phyloP scores from a whole-genome alignment of 2,888 invertebrate genomes.

The Pseudoips prasinana region DNA sequence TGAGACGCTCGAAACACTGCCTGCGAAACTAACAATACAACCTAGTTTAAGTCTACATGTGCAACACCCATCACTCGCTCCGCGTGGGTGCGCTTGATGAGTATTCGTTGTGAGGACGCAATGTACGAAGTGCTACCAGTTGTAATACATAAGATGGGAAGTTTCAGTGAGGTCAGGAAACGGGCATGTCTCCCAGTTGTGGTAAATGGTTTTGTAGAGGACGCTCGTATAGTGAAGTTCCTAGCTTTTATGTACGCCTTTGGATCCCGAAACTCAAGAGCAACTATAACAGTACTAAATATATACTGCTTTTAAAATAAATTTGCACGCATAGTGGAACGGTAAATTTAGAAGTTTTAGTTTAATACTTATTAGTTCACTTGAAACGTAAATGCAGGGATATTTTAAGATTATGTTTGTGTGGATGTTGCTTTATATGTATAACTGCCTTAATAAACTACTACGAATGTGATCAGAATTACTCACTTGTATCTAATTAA shows the following conservation, averaged over 20 bases:
- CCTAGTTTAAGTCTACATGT: slow-evolving; percentile 20
- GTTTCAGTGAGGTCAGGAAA: slow-evolving; percentile 31
- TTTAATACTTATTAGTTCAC: slow-evolving; percentile 4
- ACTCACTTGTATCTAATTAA: too few species aligned
- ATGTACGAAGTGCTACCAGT: slow-evolving; percentile 30
- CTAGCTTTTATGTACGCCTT: slow-evolving; percentile 32
- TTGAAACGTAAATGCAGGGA: background rate
- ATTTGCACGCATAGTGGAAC: slow-evolving; percentile 9
- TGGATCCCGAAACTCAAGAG: slow-evolving; percentile 28
- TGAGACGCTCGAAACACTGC: slow-evolving; percentile 29
- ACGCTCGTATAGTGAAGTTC: slow-evolving; percentile 39
- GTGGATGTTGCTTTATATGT: too few species aligned
- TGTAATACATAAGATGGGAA: slow-evolving; percentile 13
- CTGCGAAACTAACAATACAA: slow-evolving; percentile 15
- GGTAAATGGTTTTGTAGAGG: slow-evolving; percentile 47
- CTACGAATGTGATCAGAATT: too few species aligned
- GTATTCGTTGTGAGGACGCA: slow-evolving; percentile 22
- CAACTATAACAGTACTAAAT: slow-evolving; percentile 16
- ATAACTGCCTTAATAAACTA: too few species aligned
- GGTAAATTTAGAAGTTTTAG: slow-evolving; percentile 9
- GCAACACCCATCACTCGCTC: slow-evolving; percentile 24
- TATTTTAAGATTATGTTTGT: slow-evolving; percentile 5
- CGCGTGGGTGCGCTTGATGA: slow-evolving; percentile 4
- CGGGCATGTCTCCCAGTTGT: slow-evolving; percentile 32
- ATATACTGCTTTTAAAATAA: slow-evolving; percentile 16